Evolutionary conservation across 2,797 vertebrate genomes (phyloP).

Genomic region (Borostomias antarcticus): DNA sequence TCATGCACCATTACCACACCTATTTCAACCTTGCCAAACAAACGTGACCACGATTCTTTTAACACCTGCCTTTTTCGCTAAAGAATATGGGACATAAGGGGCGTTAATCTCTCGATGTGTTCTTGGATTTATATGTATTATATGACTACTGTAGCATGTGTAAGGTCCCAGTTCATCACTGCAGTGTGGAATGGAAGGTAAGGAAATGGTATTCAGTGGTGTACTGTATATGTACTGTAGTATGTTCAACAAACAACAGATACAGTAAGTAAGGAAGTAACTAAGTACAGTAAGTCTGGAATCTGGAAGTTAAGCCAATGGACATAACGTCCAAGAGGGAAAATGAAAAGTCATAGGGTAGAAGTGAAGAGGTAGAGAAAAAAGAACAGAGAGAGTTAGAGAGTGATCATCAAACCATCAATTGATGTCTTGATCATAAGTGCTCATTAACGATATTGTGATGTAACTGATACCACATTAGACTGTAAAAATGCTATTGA

Average conservation of each 20-base stretch:
- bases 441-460: no score
- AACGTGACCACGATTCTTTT: conserved; percentile 11
- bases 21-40: conserved; percentile 21
- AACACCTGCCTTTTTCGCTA: neutral
- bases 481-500: neutral
- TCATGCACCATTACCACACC: neutral
- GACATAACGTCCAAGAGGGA: neutral
- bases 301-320: neutral
- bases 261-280: neutral
- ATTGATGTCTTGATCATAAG: neutral
- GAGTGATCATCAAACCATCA: no score
- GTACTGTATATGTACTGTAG: neutral
- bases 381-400: neutral
- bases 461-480: neutral
- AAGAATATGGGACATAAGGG: neutral
- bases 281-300: no score
- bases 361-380: neutral
- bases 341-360: no score
- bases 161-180: no score
- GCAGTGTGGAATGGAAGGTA: no score
- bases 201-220: no score
- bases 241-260: neutral
- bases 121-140: neutral
- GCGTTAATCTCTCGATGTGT: neutral
- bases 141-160: no score